Base-by-base conservation (phyloP, 2,797 vertebrate species). In the Hydrocynus forskahlii region DNA sequence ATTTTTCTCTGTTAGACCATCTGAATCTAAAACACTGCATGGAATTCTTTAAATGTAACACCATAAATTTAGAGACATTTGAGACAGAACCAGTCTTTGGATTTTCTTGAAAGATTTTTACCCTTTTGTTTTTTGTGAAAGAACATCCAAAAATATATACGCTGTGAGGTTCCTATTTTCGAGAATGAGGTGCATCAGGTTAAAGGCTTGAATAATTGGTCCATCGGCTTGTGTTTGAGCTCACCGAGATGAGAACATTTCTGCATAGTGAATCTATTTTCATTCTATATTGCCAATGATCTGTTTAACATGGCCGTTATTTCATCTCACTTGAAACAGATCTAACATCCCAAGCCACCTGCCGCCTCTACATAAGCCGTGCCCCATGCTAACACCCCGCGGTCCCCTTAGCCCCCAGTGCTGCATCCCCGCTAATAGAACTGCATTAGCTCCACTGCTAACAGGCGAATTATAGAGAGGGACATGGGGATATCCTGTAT, bases 401-500 rank as follows among this genome's bases (percentile, higher is more conserved):
- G 43, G 50, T 70, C 55, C 29, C 38, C 73, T 45, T 54, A 14
- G 4, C 35, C 74, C 52, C 45, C 21, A 0, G 48, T 21, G 43
- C 21, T 35, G 17, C 7, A 35, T 48, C 72, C 57, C 80, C 29
- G 50, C 59, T 73, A 73, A 66, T 67, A 73, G 35, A 74, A 38
- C 72, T 45, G 68, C 80, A 50, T 59, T 78, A 59, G 64, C 69
- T 80, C 74, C 64, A 77, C 79, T 71, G 83, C 81, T 83, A 83
- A 81, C 79, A 81, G 81, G 75, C 59, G 35, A 74, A 73, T 87
- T 80, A 78, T 68, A 77, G 59, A 69, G 69, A 62, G 79, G 29
- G 43, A 75, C 79, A 85, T 69, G 78, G 87, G 88, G 38, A 84
- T 81, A 84, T 57, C 80, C 86, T 80, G 76, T 85, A 59, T 76